Base-by-base conservation (phyloP, 2,888 invertebrate species). In the Thymelicus acteon region DNA sequence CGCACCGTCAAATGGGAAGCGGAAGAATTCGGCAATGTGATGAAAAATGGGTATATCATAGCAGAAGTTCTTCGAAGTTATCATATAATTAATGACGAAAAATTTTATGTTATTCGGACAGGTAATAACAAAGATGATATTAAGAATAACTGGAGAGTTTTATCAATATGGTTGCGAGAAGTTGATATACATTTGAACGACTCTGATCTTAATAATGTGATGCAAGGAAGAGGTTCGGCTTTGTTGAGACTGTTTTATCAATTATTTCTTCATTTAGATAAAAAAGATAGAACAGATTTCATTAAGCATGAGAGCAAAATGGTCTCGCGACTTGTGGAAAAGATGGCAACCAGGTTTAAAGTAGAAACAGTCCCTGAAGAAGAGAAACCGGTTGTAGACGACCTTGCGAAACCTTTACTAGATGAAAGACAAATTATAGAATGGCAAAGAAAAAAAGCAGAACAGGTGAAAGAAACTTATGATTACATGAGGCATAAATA, bases 201-300 rank as follows among this genome's bases (percentile, higher is more conserved):
- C 31, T 78, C 88, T 4, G 94, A 94, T 67, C 78, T 95, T 60
- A 81, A 84, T 4, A 90, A 90, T 67, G 89, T 95, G 15, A 93
- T 93, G 73, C 86, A 89, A 68, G 94, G 94, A 0, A 91, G 87
- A 72, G 94, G 95, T 5, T 90, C 94, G 8, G 83, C 94, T 0
- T 85, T 95, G 7, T 84, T 95, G 6, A 91, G 94, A 44, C 78
- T 96, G 1, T 95, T 95, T 80, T 96, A 96, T 82, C 94, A 95
- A 82, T 82, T 96, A 6, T 96, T 95, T 79, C 85, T 96, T 8
- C 91, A 92, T 73, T 85, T 96, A 63, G 95, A 95, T 75, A 94
- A 94, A 79, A 95, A 93, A 80, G 94, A 95, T 77, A 90, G 93
- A 60, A 87, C 94, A 13, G 87, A 94, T 78, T 95, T 95, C 76